Base-by-base conservation (phyloP, 35 echinoderm and acorn worm species). In the Ophiothrix spiculata region DNA sequence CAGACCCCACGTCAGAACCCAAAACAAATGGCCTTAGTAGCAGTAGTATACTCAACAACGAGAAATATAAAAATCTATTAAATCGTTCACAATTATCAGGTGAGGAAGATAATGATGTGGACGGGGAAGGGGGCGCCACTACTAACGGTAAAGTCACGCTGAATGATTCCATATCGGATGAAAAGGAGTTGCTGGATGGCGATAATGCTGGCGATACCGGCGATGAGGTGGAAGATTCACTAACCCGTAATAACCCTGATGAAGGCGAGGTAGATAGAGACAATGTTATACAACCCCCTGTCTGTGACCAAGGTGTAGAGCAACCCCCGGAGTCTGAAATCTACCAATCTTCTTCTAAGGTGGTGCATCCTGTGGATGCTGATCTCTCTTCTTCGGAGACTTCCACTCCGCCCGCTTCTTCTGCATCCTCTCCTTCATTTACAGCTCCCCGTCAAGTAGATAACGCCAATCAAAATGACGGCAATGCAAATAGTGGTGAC, bases 1-100 rank as follows among this genome's bases (percentile, higher is more conserved):
- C 54, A 0, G 88, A 75, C 13, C 25, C 69, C 11, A 28, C 36
- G 15, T 77, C 80, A 1, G 80, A 90, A 77, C 80, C 64, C 37
- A 90, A 90, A 75, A 90, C 81, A 23, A 90, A 90, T 40, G 88
- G 88, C 32, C 81, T 84, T 36, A 36, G 80, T 4, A 77, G 64
- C n/a, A 75, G 64, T 46, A 33, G 77, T 75, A 40, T 90, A 75
- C 88, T 90, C 37, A 79, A 84, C 73, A 84, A 83, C 40, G 88
- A 90, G 38, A 90, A 90, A 76, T 90, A 84, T 75, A 64, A 75
- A 36, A 76, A 84, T 77, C 80, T 90, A 14, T 75, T 75, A 28
- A 84, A 84, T 69, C 81, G 81, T 31, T 37, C 32, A 31, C 32
- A 1, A 64, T 56, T 84, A 84, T 84, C 81, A 84, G 81, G 81